Evolutionary conservation across 2,113 vertebrate genomes (phyloP), one percentile per base, ranked within the genome.

Genomic region (Cygnus atratus): DNA sequence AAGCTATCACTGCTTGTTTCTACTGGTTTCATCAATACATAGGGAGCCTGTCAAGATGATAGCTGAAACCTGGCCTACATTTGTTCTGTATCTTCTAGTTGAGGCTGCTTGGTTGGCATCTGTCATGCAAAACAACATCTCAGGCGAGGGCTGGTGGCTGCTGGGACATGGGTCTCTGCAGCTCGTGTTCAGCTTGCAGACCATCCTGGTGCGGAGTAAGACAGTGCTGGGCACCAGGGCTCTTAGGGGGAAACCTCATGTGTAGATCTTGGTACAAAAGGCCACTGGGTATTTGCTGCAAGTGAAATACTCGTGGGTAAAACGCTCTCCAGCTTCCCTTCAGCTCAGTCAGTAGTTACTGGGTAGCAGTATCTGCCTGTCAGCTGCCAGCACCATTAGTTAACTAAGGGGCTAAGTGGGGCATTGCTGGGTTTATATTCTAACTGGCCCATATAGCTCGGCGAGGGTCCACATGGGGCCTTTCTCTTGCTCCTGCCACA

Each of bases 161-260:
- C 75, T 75, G 0, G 0, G 66, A 3, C 58, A 3, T 0, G 0
- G 41, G 20, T 41, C 20, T n/a, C 41, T 77, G 62, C 18, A 6
- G 0, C 1, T 35, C 10, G 8, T 33, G 4, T 11, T n/a, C 59
- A 73, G 68, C 8, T 5, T 17, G 3, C 0, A 0, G 26, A 13
- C 33, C 50, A 43, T 72, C 48, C 61, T 72, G 66, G 66, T 33
- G 22, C 29, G 33, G 78, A 65, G 63, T 11, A 21, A 4, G 66
- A 57, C 28, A 4, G 3, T 22, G n/a, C 84, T 61, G 3, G 39
- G 61, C 37, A 39, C 46, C 65, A 70, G 52, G 37, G 57, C 66
- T 52, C 29, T 61, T 19, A 1, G 75, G 11, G 10, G 9, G 3
- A 33, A 46, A 13, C 11, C 18, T 33, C 29, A 4, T 0, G 0